These are phyloP conservation scores for Illadopsis cleaveri DNA, from an alignment of 2,113 vertebrate genomes.

Conservation along the genomic window DNA sequence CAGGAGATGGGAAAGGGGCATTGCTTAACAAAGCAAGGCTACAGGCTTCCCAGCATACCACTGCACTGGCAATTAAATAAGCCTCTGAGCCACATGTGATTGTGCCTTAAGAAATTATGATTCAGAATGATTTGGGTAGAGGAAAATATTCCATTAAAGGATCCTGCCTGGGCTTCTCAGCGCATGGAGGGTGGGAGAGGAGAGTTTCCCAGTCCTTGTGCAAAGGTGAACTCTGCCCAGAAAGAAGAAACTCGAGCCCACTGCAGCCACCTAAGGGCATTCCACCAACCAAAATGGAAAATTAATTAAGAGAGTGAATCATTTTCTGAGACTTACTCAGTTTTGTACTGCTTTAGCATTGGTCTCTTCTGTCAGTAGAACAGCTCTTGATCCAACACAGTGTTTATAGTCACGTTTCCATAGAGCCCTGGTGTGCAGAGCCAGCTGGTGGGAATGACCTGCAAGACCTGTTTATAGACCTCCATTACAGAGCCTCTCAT, in stretches of 20 bases:
- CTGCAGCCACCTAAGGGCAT: slow-evolving; percentile 64
- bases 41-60: neutral
- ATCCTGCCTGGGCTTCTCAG: neutral
- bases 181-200: neutral
- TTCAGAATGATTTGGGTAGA: slow-evolving; percentile 40
- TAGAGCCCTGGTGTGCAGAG: slow-evolving; percentile 24
- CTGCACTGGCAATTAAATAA: slow-evolving; percentile 2
- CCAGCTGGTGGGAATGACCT: slow-evolving; percentile 43
- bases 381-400: slow-evolving; percentile 22
- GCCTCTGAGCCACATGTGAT: slow-evolving; percentile 39
- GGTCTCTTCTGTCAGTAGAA: slow-evolving; percentile 30
- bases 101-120: slow-evolving; percentile 49
- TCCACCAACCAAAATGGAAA: slow-evolving; percentile 62
- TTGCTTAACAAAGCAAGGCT: slow-evolving; percentile 22
- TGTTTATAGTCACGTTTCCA: slow-evolving; percentile 56
- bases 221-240: slow-evolving; percentile 61
- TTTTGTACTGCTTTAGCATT: slow-evolving; percentile 24
- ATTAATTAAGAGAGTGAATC: slow-evolving; percentile 67
- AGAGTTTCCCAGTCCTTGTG: slow-evolving; percentile 39
- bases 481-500: slow-evolving; percentile 56
- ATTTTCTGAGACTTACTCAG: slow-evolving; percentile 48
- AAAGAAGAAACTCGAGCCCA: slow-evolving; percentile 44
- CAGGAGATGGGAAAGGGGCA: neutral
- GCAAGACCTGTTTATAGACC: slow-evolving; percentile 67
- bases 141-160: slow-evolving; percentile 41